Evolutionary conservation across 2,113 vertebrate species (phyloP), one percentile per base, ranked within the genome.

Genomic region (Hemiprocne comata): DNA sequence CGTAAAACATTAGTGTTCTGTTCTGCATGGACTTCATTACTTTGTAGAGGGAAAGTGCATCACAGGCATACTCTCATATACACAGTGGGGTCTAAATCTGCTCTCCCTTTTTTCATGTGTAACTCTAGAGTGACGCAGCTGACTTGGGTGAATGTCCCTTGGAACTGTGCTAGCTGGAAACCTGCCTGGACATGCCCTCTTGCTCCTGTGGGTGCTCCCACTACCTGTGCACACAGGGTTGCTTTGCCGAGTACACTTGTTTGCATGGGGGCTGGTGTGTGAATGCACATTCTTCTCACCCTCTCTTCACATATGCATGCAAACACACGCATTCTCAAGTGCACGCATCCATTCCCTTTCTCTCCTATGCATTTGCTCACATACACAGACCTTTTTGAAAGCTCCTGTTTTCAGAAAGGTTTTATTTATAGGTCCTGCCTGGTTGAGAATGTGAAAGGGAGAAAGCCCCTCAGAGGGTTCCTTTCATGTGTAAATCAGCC

Each of bases 401-500:
- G 97, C 95, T 95, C 94, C 95, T 91, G 95, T 98, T 97, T 98
- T 95, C 95, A 93, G 93, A 93, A 97, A 95, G 97, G 91, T 95
- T 98, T 98, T 98, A 98, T 98, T 98, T 98, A 97, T 98, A 97
- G 98, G 96, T 97, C 42, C 90, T 87, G 92, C 97, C 95, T 97
- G 90, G 93, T 97, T 97, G 96, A 95, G 97, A 94, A 96, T 97
- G 97, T 97, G 98, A 98, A 98, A 98, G 93, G 93, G 97, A 98
- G 97, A 97, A 96, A 95, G 94, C 95, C 92, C 97, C 96, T 97
- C 89, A 80, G 89, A 90, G 93, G 89, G 85, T 90, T 97, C 97
- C 97, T 98, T 98, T 98, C 98, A 98, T 98, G 98, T 98, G 98
- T 97, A 98, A 98, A 98, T 98, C 97, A 98, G 97, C 95, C 93